These are phyloP conservation scores for Semaprochilodus insignis DNA, from an alignment of 2,797 vertebrate species.

Conservation along the genomic window DNA sequence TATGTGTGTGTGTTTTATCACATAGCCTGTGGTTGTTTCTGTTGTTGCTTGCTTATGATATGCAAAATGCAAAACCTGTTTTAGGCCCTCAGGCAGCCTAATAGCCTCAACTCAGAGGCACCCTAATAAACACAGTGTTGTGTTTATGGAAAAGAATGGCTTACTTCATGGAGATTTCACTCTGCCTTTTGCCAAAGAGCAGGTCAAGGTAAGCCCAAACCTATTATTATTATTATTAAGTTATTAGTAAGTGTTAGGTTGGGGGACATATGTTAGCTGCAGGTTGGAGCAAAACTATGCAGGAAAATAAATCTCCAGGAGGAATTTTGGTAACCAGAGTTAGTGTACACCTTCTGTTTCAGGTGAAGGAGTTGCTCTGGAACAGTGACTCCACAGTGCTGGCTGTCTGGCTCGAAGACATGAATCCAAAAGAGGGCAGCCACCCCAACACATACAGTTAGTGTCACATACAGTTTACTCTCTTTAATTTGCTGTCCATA, in stretches of 20 bases:
- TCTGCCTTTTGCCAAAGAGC: constrained; percentile 86
- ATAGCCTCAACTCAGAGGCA: constrained; percentile 90
- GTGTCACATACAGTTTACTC: constrained; percentile 35
- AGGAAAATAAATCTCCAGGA: too few species aligned
- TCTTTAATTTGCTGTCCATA: background rate
- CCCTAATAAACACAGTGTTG: constrained; percentile 90
- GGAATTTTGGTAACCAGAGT: background rate
- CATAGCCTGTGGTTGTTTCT: background rate
- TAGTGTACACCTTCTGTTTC: constrained; percentile 23
- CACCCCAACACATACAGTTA: constrained; percentile 80
- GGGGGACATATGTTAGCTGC: too few species aligned
- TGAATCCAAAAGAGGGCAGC: constrained; percentile 69
- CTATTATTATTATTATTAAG: background rate
- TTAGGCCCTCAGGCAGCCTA: constrained; percentile 91
- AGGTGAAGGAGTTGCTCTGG: constrained; percentile 95
- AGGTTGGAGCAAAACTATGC: too few species aligned
- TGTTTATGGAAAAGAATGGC: constrained; percentile 98
- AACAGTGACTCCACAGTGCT: constrained; percentile 91
- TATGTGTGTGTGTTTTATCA: background rate
- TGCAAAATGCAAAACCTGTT: constrained; percentile 30
- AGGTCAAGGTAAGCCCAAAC: constrained; percentile 79
- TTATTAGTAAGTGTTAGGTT: background rate
- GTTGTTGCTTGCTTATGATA: background rate
- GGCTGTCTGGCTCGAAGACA: constrained; percentile 90
- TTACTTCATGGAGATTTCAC: constrained; percentile 95